phyloP scores from a whole-genome alignment of 2,113 vertebrate species.

The Hemibates koningsi region DNA sequence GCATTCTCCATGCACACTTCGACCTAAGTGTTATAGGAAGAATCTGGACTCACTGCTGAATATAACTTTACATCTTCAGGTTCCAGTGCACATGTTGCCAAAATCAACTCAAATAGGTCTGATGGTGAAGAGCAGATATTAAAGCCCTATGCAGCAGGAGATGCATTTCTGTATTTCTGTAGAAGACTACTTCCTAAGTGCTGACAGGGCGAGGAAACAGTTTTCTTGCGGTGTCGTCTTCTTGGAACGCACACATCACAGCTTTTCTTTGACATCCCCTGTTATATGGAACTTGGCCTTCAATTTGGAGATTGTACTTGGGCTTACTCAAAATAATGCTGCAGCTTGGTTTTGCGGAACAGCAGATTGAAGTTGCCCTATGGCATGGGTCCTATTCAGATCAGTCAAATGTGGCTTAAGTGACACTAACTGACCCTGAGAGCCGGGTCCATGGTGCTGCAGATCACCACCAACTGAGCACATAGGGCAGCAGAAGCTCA shows the following conservation, averaged over 20 bases:
- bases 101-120: background rate
- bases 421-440: background rate
- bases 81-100: background rate
- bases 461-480: background rate
- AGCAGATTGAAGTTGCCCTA: background rate
- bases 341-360: background rate
- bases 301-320: background rate
- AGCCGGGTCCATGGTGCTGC: fast-evolving
- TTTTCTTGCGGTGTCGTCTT: background rate
- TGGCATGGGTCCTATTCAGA: background rate
- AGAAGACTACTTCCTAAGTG: background rate
- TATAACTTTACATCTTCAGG: background rate
- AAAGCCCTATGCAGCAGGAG: background rate
- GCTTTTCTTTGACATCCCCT: background rate
- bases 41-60: background rate
- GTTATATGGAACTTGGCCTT: background rate
- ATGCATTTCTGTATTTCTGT: background rate
- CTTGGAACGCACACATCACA: background rate
- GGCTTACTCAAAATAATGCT: background rate
- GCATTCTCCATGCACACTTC: background rate
- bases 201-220: background rate
- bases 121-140: background rate
- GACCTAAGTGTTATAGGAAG: background rate
- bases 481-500: background rate
- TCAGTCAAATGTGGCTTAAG: background rate